phyloP scores from a whole-genome alignment of 2,888 invertebrate species.

The Cremastinae sp. region DNA sequence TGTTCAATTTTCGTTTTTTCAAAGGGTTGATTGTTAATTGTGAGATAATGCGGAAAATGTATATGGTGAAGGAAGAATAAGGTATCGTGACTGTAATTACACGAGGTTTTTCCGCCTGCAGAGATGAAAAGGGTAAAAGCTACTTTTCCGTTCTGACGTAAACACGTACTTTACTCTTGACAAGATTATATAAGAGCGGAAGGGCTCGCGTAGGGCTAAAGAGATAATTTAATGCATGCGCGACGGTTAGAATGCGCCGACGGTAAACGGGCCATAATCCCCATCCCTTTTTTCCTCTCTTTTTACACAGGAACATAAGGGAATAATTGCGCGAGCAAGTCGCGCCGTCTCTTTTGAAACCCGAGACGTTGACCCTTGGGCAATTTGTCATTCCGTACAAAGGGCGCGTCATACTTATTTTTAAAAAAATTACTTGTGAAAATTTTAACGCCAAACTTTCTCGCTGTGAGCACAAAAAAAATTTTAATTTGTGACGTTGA shows the following conservation, averaged over 20 bases:
- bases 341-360: conserved; percentile 26
- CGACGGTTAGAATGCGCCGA: conserved; percentile 24
- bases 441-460: too few species aligned
- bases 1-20: too few species aligned
- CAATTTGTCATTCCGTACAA: neutral
- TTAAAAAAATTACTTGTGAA: too few species aligned
- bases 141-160: conserved; percentile 3
- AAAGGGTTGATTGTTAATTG: too few species aligned
- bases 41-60: too few species aligned
- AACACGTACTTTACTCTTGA: conserved; percentile 47
- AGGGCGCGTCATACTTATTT: neutral
- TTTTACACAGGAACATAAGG: conserved; percentile 40
- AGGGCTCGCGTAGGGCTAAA: conserved; percentile 15
- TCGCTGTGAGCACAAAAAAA: too few species aligned
- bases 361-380: conserved; percentile 25
- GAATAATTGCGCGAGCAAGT: conserved; percentile 50
- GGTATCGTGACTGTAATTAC: conserved; percentile 46
- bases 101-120: conserved; percentile 23
- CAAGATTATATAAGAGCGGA: conserved; percentile 5
- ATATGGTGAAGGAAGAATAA: conserved; percentile 17
- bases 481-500: too few species aligned
- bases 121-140: neutral
- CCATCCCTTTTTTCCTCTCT: conserved; percentile 12
- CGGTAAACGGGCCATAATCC: conserved; percentile 34
- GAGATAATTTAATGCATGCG: conserved; percentile 36